Evolutionary conservation across 2,113 vertebrate genomes (phyloP).

Genomic region (Lipophrys pholis): DNA sequence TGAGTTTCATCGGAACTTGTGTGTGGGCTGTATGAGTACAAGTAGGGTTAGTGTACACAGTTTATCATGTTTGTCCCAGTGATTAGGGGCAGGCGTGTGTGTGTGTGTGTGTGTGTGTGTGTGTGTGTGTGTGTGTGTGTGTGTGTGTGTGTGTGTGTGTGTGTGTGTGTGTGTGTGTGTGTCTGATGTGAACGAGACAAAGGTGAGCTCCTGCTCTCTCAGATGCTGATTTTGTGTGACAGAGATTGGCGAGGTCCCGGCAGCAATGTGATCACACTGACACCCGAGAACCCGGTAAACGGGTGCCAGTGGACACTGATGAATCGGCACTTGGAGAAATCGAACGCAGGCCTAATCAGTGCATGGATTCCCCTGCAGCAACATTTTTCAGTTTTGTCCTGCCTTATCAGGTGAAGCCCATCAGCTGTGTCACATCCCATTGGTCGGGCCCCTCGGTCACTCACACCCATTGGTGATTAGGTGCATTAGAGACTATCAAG

Average conservation of each 20-base stretch:
- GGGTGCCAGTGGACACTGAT: constrained; percentile 78
- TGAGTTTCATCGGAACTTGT: constrained; percentile 46
- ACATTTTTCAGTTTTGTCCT: constrained; percentile 84
- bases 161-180: constrained; percentile 18
- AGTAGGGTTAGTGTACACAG: constrained; percentile 48
- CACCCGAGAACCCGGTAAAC: constrained; percentile 69
- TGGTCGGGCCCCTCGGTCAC: constrained; percentile 62
- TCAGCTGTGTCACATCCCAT: constrained; percentile 70
- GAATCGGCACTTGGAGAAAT: constrained; percentile 74
- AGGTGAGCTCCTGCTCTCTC: constrained; percentile 30
- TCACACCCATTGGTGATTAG: constrained; percentile 52
- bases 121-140: constrained; percentile 21
- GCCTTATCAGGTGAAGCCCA: constrained; percentile 69
- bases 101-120: constrained; percentile 26
- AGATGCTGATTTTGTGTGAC: constrained; percentile 71
- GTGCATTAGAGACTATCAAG: constrained; percentile 61
- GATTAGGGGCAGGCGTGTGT: constrained; percentile 43
- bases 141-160: neutral
- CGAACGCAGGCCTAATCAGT: constrained; percentile 79
- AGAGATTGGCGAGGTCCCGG: constrained; percentile 80
- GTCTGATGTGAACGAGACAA: constrained; percentile 34
- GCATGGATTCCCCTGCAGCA: constrained; percentile 76
- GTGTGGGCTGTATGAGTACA: constrained; percentile 46
- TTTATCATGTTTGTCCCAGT: constrained; percentile 66
- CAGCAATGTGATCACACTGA: constrained; percentile 75